phyloP scores from a whole-genome alignment of 2,113 vertebrate genomes.

The Herpailurus yagouaroundi region DNA sequence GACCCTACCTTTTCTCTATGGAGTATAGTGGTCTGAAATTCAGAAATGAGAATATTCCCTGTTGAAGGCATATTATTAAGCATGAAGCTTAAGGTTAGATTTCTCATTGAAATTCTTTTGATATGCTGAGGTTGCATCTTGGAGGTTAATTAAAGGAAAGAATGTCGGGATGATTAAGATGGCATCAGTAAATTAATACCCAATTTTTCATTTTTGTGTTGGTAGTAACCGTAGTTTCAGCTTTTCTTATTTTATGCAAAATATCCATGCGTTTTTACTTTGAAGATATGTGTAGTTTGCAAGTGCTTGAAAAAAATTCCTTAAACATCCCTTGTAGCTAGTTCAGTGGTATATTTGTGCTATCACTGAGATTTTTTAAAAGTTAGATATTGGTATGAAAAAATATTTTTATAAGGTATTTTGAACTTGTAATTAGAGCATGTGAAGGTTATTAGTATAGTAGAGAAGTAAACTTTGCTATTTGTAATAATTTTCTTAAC shows the following conservation, averaged over 20 bases:
- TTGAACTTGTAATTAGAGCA: conserved; percentile 76
- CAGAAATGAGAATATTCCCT: conserved; percentile 21
- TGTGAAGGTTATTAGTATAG: conserved; percentile 77
- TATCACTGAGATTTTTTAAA: conserved; percentile 76
- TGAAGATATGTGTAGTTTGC: conserved; percentile 63
- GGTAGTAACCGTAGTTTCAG: not conserved
- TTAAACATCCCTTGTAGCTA: conserved; percentile 54
- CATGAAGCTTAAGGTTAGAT: not conserved
- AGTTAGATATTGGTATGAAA: conserved; percentile 80
- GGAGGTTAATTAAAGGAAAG: not conserved
- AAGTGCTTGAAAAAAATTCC: conserved; percentile 70
- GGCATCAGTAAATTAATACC: not conserved
- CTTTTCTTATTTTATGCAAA: conserved; percentile 49
- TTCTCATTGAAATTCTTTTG: conserved; percentile 20
- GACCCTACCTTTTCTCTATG: not conserved
- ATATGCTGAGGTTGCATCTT: not conserved
- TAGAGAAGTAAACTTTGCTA: not conserved
- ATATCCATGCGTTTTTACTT: conserved; percentile 72
- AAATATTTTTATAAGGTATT: conserved; percentile 78
- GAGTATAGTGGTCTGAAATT: not conserved
- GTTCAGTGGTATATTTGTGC: conserved; percentile 71
- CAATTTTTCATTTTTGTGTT: not conserved
- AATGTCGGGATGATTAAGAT: not conserved
- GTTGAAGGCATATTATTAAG: not conserved
- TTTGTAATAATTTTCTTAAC: not conserved